These are phyloP conservation scores for Drosophila fuyamai DNA, from an alignment of 1,140 invertebrate genomes.

Conservation along the genomic window DNA sequence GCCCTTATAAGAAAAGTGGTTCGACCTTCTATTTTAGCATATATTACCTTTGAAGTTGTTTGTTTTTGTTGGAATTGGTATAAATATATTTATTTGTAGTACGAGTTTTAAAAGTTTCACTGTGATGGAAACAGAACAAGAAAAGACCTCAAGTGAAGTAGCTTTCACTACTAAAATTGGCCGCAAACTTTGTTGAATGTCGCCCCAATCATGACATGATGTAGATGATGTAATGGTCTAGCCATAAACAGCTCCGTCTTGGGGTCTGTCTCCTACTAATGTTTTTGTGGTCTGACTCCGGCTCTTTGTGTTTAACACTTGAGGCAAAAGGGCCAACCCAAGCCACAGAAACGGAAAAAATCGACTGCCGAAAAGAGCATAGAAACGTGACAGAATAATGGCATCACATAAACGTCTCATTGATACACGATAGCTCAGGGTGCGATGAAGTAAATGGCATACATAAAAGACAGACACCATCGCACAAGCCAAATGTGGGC, in stretches of 20 bases:
- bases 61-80: background rate
- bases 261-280: slow-evolving; percentile 12
- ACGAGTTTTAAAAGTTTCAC: background rate
- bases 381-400: slow-evolving; percentile 79
- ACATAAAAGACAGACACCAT: slow-evolving; percentile 19
- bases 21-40: background rate
- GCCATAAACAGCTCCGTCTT: slow-evolving; percentile 32
- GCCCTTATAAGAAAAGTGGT: slow-evolving; percentile 1
- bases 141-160: background rate
- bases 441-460: slow-evolving; percentile 39
- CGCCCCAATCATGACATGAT: slow-evolving; percentile 24
- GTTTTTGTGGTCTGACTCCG: slow-evolving; percentile 6
- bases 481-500: slow-evolving; percentile 35
- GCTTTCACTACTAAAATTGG: slow-evolving; percentile 27
- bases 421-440: slow-evolving; percentile 52
- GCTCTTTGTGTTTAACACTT: slow-evolving; percentile 27
- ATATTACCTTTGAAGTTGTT: background rate
- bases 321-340: slow-evolving; percentile 25
- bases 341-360: slow-evolving; percentile 31
- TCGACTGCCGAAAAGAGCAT: slow-evolving; percentile 43
- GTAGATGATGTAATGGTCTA: slow-evolving; percentile 64
- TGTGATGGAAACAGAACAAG: background rate
- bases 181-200: slow-evolving; percentile 6
- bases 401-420: slow-evolving; percentile 63
- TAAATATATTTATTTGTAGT: background rate